Evolutionary conservation across 2,888 invertebrate genomes (phyloP).

Genomic region (Abrostola tripartita): DNA sequence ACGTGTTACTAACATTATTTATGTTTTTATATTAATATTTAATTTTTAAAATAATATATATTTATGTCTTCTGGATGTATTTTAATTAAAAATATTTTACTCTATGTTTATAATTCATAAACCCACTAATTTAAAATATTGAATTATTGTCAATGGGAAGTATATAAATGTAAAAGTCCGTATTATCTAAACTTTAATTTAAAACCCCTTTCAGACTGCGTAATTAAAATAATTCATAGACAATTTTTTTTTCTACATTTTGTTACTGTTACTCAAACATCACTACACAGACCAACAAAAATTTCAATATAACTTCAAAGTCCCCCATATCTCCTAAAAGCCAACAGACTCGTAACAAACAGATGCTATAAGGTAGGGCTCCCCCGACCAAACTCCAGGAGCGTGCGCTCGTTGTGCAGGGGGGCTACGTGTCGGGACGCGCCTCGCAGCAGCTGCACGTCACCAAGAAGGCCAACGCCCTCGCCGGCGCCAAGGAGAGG

Average conservation of each 20-base stretch:
- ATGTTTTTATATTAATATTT: conserved; percentile 7
- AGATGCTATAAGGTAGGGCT: conserved; percentile 83
- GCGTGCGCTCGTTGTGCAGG: conserved; percentile 91
- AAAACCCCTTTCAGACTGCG: too few species aligned
- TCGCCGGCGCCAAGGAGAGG: conserved; percentile 89
- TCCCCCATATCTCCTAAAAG: conserved; percentile 30
- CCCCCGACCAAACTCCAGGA: conserved; percentile 90
- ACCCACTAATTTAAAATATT: too few species aligned
- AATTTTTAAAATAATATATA: neutral
- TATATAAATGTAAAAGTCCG: too few species aligned
- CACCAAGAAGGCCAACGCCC: conserved; percentile 93
- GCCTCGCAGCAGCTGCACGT: conserved; percentile 91
- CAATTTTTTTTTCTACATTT: too few species aligned
- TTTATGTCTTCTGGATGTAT: too few species aligned
- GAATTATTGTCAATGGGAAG: too few species aligned
- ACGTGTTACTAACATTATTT: conserved; percentile 45
- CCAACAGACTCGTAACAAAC: conserved; percentile 75
- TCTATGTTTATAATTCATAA: too few species aligned
- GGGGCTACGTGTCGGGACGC: conserved; percentile 90
- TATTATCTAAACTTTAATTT: too few species aligned
- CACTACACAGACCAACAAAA: conserved; percentile 12
- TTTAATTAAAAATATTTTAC: too few species aligned
- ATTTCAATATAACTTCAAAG: neutral
- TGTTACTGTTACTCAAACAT: conserved; percentile 4
- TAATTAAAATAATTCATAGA: too few species aligned